Base-by-base conservation (phyloP, 2,888 invertebrate genomes). In the Rhynchonema sp. region DNA sequence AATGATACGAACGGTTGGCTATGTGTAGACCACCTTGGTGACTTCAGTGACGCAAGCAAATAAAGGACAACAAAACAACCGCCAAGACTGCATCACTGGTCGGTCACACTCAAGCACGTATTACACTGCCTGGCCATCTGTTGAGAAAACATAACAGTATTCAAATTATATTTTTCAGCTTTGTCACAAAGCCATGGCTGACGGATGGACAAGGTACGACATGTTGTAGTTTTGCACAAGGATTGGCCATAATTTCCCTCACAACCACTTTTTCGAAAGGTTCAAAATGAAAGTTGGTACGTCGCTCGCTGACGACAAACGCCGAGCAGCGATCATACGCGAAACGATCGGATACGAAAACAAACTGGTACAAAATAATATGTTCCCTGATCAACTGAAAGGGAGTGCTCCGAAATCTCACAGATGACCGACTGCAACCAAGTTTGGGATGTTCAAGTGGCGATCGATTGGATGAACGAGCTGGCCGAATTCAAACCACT, bases 241-340 rank as follows among this genome's bases (percentile, higher is more conserved):
- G 38, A 38, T 38, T 38, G 38, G 17, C 6, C 6, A 6, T 38
- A 38, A 17, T 38, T 38, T 38, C 38, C 38, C n/a, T n/a, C n/a
- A n/a, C n/a, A n/a, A n/a, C n/a, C n/a, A 38, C 38, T 17, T 38
- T 17, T 38, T 38, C 38, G 6, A 13, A 6, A 74, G 75, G 58
- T 90, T 90, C 73, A 91, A 91, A 77, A 80, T 86, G 20, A 91
- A 91, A 79, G 87, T 91, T n/a, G 91, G 90, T 0, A 79, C 80
- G 63, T 81, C 83, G 73, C 72, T 87, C 25, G 79, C 84, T 62
- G 84, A 85, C 65, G 90, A 90, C 71, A 80, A 81, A 54, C 79
- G 82, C 63, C 76, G 90, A 62, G 83, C 86, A 67, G 77, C 78
- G 65, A 76, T 84, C 13, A 83, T 90, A 1, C 79, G 90, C 46